Evolutionary conservation across 2,888 invertebrate genomes (phyloP), one percentile per base, ranked within the genome.

Genomic region (Aethes cnicana): DNA sequence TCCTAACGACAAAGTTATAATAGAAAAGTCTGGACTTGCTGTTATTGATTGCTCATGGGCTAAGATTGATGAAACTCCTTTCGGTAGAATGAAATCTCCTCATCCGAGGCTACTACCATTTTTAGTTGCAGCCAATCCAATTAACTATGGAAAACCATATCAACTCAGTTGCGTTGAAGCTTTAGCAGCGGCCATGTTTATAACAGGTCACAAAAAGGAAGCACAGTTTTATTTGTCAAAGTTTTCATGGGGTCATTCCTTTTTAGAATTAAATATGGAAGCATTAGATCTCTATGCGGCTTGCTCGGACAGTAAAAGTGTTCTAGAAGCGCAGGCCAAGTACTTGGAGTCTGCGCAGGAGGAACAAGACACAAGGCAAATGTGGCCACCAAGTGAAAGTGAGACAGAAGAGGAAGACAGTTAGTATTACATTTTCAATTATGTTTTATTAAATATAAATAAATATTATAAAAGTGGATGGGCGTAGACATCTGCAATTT

Each of bases 11-110:
- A 93, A 92, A 69, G 91, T 93, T 1, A 94, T 98, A 14, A 92
- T 98, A 36, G 82, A 91, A 56, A 90, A 92, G 41, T 92, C 93
- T 72, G 99, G 99, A 1, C 90, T 98, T 18, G 98, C 98, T n/a
- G 99, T 99, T 0, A 97, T 99, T 1, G 99, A 99, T 77, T 99
- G 99, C 81, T 99, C 99, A 3, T 99, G 99, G 99, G 98, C 99
- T 0, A 95, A 94, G 84, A 91, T 99, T 18, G 95, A 97, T 58
- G 95, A 96, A 66, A 98, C 98, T 0, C 98, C 98, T 0, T 96
- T 99, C 75, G 90, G 91, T 25, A 93, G 93, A 73, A 95, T 99
- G 93, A 95, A 94, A 76, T 94, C 95, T 9, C 91, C 93, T 0
- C 91, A 98, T 84, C 95, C 97, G 0, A 91, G 98, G 35, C 87